Evolutionary conservation across 1,140 invertebrate species (phyloP).

Genomic region (Hyposmocoma kahamanoa): DNA sequence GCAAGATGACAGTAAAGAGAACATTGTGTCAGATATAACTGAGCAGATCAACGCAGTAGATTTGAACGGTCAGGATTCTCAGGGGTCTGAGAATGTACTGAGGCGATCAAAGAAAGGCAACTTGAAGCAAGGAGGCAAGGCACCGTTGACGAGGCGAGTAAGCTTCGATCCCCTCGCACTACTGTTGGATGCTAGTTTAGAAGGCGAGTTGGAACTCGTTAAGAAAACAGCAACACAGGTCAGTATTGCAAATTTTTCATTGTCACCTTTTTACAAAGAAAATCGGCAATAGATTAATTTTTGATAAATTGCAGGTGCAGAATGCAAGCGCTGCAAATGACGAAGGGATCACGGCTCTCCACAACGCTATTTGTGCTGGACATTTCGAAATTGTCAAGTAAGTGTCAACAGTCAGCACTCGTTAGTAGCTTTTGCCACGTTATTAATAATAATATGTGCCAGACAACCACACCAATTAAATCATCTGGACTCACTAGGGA

Average conservation of each 20-base stretch:
- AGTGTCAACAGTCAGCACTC: no score
- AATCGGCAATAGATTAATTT: not conserved
- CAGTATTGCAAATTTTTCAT: slow-evolving; percentile 10
- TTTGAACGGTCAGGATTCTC: slow-evolving; percentile 72
- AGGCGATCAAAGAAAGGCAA: slow-evolving; percentile 84
- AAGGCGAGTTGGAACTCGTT: slow-evolving; percentile 98
- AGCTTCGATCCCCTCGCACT: slow-evolving; percentile 98
- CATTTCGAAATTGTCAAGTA: slow-evolving; percentile 98
- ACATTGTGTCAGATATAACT: slow-evolving; percentile 59
- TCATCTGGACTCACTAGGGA: no score
- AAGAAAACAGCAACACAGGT: slow-evolving; percentile 96
- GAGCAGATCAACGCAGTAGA: slow-evolving; percentile 69
- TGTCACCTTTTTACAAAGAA: no score
- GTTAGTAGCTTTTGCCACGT: no score
- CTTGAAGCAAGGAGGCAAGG: slow-evolving; percentile 81
- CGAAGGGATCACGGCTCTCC: slow-evolving; percentile 98
- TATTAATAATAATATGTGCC: no score
- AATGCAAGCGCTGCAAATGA: slow-evolving; percentile 97
- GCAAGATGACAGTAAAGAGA: slow-evolving; percentile 73
- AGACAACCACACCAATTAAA: no score
- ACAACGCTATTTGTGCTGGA: slow-evolving; percentile 99
- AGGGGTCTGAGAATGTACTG: slow-evolving; percentile 74
- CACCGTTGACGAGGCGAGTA: slow-evolving; percentile 85
- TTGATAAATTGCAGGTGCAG: slow-evolving; percentile 82
- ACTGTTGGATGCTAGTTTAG: slow-evolving; percentile 96